These are phyloP conservation scores for Drosophila barbarae DNA, from an alignment of 2,888 invertebrate species.

Conservation along the genomic window DNA sequence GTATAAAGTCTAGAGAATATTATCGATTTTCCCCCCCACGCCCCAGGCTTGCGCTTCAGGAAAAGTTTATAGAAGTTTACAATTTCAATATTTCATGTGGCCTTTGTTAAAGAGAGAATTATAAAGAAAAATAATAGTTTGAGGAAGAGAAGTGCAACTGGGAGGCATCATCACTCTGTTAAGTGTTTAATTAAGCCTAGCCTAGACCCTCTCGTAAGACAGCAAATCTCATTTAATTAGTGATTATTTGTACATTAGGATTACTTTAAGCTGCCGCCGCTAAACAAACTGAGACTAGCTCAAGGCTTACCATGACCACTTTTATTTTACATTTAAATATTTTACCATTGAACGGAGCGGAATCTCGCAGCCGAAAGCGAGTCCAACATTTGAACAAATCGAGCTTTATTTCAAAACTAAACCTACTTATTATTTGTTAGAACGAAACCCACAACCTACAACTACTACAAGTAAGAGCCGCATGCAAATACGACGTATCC, in stretches of 20 bases:
- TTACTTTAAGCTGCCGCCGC: constrained; percentile 29
- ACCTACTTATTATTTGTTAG: constrained; percentile 38
- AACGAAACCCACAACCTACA: constrained; percentile 7
- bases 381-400: constrained; percentile 52
- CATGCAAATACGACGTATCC: constrained; percentile 64
- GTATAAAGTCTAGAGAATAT: constrained; percentile 44
- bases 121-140: constrained; percentile 5
- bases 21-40: constrained; percentile 20
- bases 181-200: constrained; percentile 61
- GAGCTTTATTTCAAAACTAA: constrained; percentile 61
- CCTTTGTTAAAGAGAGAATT: constrained; percentile 55
- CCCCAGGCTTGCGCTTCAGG: constrained; percentile 1
- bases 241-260: constrained; percentile 62
- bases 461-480: constrained; percentile 38
- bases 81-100: constrained; percentile 72
- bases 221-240: constrained; percentile 44
- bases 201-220: constrained; percentile 42
- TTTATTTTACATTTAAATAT: constrained; percentile 3
- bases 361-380: constrained; percentile 47
- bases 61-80: constrained; percentile 56
- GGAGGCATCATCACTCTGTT: constrained; percentile 58
- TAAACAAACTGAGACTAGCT: constrained; percentile 41
- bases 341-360: constrained; percentile 39
- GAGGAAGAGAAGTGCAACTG: constrained; percentile 15
- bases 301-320: constrained; percentile 13